Evolutionary conservation across 2,113 vertebrate species (phyloP), one percentile per base, ranked within the genome.

Genomic region (Lepidothrix coronata): DNA sequence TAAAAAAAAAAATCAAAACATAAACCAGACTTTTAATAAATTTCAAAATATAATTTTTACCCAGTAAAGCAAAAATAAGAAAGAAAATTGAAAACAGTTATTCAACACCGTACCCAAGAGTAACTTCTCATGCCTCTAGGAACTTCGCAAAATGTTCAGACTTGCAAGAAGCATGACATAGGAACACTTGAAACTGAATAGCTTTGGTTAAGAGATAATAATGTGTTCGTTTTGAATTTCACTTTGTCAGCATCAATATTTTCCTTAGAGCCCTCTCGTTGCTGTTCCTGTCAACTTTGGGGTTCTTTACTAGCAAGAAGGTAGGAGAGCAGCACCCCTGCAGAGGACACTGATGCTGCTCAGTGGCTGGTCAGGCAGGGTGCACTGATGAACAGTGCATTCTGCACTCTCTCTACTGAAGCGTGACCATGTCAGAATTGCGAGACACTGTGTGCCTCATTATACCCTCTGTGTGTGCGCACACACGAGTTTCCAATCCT

Each of bases 401-500:
- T 89, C 72, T 93, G 63, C 57, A 8, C 41, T 80, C 5, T n/a
- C 33, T 81, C 20, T 0, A 0, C 73, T 62, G 91, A 79, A 84
- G 81, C 27, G 1, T 78, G 79, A 80, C 93, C 59, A 23, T 8
- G 17, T 46, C 91, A 72, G 23, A 1, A 1, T 3, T 70, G 84
- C 52, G 57, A 75, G 85, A 55, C 19, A 2, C 63, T 25, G 7
- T 21, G 46, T 55, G 78, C 65, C 68, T 91, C 61, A 13, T 73
- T 88, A 33, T 20, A 52, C 44, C 55, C 48, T 75, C 55, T 0
- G 1, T 72, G 65, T 0, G 0, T 33, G 39, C 3, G 0, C 16
- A 5, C 33, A 10, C 63, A 22, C 0, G 0, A 13, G 28, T 81
- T 75, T 78, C 46, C 67, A 37, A 6, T 35, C 49, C 75, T 21